Percentiles rank a stretch among this genome's conserved stretches.
Conservation (phyloP, 2,797 vertebrate species). For the Simalia tracyae region DNA sequence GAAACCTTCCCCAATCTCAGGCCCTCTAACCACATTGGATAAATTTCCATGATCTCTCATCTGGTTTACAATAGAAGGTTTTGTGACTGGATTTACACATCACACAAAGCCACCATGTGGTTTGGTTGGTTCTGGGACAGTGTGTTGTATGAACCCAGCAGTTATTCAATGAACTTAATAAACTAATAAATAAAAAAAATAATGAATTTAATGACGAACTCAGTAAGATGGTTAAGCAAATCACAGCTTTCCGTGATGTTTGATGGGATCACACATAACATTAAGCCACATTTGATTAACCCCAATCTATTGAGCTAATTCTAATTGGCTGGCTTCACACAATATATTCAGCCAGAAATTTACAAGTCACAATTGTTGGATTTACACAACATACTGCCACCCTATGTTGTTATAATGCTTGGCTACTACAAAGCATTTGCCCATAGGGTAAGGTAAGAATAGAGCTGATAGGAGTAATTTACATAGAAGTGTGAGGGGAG, state of each 20-base stretch:
- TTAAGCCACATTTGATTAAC: neutral
- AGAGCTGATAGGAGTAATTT: neutral
- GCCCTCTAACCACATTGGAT: neutral
- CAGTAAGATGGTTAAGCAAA: neutral
- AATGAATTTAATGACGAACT: neutral
- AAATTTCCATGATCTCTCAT: neutral
- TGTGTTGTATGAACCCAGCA: neutral
- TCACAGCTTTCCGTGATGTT: neutral
- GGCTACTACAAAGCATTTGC: neutral
- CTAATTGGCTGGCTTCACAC: neutral
- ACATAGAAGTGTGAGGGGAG: neutral
- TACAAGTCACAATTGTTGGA: neutral
- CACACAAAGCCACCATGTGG: neutral
- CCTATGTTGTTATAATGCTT: neutral
- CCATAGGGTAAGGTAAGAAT: neutral
- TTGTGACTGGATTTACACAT: neutral
- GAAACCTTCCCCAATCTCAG: neutral
- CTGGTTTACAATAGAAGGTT: neutral
- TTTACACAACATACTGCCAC: neutral
- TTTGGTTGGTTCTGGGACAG: neutral
- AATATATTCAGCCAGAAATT: neutral
- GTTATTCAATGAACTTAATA: neutral
- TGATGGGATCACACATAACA: neutral
- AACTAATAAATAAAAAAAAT: neutral
- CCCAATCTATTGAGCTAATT: neutral